A percentile compares a stretch with the other conserved stretches of the same genome.
Conservation (phyloP, 2,113 vertebrate species). For the Phocoena sinus region DNA sequence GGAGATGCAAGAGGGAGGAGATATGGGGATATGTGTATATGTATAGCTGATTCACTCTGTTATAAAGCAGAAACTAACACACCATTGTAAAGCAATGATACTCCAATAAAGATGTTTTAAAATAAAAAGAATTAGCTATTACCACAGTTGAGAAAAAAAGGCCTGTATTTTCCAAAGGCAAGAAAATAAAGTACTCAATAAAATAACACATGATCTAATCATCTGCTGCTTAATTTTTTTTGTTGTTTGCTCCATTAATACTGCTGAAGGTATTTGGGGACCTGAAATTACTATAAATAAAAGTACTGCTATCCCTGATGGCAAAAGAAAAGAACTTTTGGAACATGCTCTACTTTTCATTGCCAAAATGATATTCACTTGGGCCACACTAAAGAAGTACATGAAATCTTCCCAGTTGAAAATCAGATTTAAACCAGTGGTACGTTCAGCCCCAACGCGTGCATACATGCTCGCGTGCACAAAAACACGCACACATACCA, state of each 20-base stretch:
- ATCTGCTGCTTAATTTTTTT: not conserved
- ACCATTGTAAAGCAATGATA: too few relatives aligned
- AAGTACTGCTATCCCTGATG: not conserved
- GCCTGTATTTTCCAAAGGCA: slow-evolving; percentile 20
- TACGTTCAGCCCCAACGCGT: not conserved
- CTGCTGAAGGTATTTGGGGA: not conserved
- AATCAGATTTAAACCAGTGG: not conserved
- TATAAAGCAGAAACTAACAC: too few relatives aligned
- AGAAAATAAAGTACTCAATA: slow-evolving; percentile 19
- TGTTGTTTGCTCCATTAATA: slow-evolving; percentile 6
- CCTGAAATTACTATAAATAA: slow-evolving; percentile 53
- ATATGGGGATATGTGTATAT: too few relatives aligned
- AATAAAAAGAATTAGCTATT: not conserved
- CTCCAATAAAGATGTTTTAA: too few relatives aligned
- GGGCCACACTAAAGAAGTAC: not conserved
- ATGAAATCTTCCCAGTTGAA: not conserved
- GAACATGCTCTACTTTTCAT: slow-evolving; percentile 44
- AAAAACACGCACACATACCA: not conserved
- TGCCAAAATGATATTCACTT: slow-evolving; percentile 48
- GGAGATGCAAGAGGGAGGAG: too few relatives aligned
- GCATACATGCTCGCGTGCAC: rapidly evolving
- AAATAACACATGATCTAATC: not conserved
- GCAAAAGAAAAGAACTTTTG: slow-evolving; percentile 31
- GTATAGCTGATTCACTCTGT: too few relatives aligned
- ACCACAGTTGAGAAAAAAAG: slow-evolving; percentile 6